These are phyloP conservation scores for Heliornis fulica DNA, from an alignment of 2,113 vertebrate genomes.

Conservation along the genomic window DNA sequence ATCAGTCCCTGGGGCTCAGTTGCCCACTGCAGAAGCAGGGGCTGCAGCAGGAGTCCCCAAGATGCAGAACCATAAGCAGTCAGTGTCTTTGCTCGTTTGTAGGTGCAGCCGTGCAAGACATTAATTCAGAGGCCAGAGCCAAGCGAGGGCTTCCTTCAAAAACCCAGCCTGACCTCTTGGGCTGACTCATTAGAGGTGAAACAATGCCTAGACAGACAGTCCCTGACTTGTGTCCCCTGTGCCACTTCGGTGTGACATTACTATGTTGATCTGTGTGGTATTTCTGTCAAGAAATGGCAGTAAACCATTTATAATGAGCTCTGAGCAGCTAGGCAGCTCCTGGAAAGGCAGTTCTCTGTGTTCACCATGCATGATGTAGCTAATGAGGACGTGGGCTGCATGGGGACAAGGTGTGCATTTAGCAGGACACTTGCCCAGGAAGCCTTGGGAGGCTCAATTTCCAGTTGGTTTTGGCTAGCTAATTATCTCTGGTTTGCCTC, in stretches of 20 bases:
- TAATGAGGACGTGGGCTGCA: neutral
- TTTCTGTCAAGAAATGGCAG: neutral
- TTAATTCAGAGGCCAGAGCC: neutral
- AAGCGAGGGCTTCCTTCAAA: neutral
- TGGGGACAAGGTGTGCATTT: neutral
- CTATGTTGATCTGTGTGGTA: neutral
- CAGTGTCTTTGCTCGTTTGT: rapidly evolving
- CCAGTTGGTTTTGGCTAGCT: neutral
- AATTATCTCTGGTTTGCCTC: neutral
- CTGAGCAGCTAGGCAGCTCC: neutral
- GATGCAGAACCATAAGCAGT: rapidly evolving
- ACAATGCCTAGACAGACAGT: neutral
- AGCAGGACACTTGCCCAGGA: neutral
- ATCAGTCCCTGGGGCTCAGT: neutral
- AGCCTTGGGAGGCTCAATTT: neutral
- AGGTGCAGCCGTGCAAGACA: rapidly evolving
- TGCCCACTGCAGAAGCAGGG: neutral
- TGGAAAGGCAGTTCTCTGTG: neutral
- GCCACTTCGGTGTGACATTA: neutral
- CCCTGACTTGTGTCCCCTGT: neutral
- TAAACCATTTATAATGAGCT: neutral
- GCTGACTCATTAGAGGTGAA: neutral
- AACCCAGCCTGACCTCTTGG: neutral
- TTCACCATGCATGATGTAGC: neutral
- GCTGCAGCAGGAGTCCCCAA: neutral